Percentiles rank a stretch among this genome's conserved stretches.
phyloP scores from a whole-genome alignment of 2,888 invertebrate genomes.

The Gnatocerus cornutus region DNA sequence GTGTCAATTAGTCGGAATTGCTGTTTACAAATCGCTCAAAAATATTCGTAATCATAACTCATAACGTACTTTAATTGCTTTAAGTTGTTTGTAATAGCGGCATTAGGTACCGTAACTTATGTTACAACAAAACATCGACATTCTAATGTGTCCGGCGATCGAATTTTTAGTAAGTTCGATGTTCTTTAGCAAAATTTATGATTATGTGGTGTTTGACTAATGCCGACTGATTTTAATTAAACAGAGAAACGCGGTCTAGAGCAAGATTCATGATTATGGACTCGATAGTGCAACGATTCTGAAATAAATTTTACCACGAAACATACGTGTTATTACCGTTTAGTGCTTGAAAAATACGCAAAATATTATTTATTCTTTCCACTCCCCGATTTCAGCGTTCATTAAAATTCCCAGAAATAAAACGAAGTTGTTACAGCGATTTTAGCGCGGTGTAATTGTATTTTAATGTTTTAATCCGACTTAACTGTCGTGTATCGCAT shows the following conservation, averaged over 20 bases:
- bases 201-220: constrained; percentile 60
- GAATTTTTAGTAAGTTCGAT: no score
- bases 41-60: constrained; percentile 27
- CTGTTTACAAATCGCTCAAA: constrained; percentile 25
- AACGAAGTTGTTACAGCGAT: constrained; percentile 15
- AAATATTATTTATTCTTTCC: constrained; percentile 28
- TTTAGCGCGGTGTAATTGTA: constrained; percentile 36
- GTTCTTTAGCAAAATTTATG: constrained; percentile 55
- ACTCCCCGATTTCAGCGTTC: constrained; percentile 4
- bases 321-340: constrained; percentile 17
- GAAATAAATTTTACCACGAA: constrained; percentile 28
- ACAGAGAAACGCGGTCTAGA: constrained; percentile 33
- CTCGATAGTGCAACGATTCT: constrained; percentile 22
- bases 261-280: constrained; percentile 29
- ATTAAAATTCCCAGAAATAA: constrained; percentile 20
- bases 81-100: constrained; percentile 18
- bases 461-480: constrained; percentile 43
- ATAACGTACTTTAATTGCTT: constrained; percentile 35
- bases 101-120: constrained; percentile 10
- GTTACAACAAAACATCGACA: no score
- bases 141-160: no score
- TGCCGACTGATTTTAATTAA: constrained; percentile 59
- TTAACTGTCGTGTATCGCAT: constrained; percentile 29
- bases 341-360: constrained; percentile 23
- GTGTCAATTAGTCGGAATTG: constrained; percentile 19